Conservation (phyloP, 2,888 invertebrate species). For the Drosophila sordidula region DNA sequence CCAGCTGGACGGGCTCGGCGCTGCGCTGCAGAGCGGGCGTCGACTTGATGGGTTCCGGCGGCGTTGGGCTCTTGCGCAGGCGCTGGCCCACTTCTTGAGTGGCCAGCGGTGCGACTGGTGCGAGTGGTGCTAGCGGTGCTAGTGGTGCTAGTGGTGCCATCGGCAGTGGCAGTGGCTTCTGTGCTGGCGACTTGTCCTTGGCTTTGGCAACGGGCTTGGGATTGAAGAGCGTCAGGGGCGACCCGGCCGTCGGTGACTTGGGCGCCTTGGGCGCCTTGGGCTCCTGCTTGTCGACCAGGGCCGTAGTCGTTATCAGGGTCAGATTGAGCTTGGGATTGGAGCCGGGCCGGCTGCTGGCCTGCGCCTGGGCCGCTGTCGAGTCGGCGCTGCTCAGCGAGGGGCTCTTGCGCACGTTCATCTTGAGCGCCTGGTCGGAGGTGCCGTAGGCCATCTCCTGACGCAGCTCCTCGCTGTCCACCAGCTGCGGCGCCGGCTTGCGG, state of each 20-base stretch:
- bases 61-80: conserved; percentile 71
- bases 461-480: conserved; percentile 86
- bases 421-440: conserved; percentile 84
- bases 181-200: conserved; percentile 52
- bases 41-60: conserved; percentile 69
- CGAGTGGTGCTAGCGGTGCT: conserved; percentile 15
- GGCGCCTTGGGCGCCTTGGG: conserved; percentile 29
- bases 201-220: conserved; percentile 29
- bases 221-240: conserved; percentile 42
- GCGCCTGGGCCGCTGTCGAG: conserved; percentile 33
- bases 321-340: conserved; percentile 65
- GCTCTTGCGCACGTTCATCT: conserved; percentile 77
- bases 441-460: conserved; percentile 86
- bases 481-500: conserved; percentile 82
- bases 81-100: conserved; percentile 38
- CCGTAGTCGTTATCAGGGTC: conserved; percentile 57
- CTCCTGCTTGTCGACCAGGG: conserved; percentile 49
- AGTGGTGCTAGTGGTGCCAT: conserved; percentile 38
- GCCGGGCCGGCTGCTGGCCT: conserved; percentile 16
- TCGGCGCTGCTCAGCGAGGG: conserved; percentile 76
- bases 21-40: conserved; percentile 82
- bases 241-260: conserved; percentile 42
- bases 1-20: conserved; percentile 81
- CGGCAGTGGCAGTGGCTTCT: conserved; percentile 60
- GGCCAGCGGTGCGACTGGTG: conserved; percentile 24